phyloP scores from a whole-genome alignment of 2,888 invertebrate genomes.

The Xestia rhomboidea region DNA sequence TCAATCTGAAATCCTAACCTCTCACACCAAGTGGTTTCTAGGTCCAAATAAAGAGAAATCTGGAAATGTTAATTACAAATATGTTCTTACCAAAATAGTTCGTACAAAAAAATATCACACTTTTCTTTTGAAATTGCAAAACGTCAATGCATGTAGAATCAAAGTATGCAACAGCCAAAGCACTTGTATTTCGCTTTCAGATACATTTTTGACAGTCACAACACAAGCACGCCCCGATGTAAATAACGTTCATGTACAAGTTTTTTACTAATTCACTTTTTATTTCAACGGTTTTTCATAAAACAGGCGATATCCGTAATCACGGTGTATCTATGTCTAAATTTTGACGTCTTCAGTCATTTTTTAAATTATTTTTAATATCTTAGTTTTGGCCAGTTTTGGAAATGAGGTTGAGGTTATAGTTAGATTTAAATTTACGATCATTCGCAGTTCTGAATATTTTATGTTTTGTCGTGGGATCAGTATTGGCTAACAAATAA shows the following conservation, averaged over 20 bases:
- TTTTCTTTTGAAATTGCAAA: constrained; percentile 51
- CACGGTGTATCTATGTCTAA: constrained; percentile 45
- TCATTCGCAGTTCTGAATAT: not conserved
- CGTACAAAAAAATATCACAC: constrained; percentile 57
- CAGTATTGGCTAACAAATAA: not conserved
- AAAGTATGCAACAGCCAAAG: constrained; percentile 50
- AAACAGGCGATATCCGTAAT: constrained; percentile 25
- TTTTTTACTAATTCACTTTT: constrained; percentile 49
- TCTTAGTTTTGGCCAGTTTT: constrained; percentile 50
- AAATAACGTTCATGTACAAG: constrained; percentile 56
- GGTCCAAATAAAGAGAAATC: constrained; percentile 5
- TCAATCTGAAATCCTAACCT: constrained; percentile 29
- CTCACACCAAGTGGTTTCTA: not conserved
- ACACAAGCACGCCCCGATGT: constrained; percentile 42
- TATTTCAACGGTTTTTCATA: constrained; percentile 57
- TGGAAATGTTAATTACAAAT: constrained; percentile 30
- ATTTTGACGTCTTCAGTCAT: constrained; percentile 61
- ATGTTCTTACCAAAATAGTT: constrained; percentile 55
- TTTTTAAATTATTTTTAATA: constrained; percentile 50
- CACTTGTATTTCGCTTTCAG: constrained; percentile 56
- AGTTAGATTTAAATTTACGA: constrained; percentile 11
- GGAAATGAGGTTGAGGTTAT: constrained; percentile 49
- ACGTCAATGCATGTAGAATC: constrained; percentile 54
- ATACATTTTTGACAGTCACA: constrained; percentile 54
- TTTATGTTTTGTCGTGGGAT: not conserved